Evolutionary conservation across 2,113 vertebrate genomes (phyloP), one percentile per base, ranked within the genome.

Genomic region (Cyanistes caeruleus): DNA sequence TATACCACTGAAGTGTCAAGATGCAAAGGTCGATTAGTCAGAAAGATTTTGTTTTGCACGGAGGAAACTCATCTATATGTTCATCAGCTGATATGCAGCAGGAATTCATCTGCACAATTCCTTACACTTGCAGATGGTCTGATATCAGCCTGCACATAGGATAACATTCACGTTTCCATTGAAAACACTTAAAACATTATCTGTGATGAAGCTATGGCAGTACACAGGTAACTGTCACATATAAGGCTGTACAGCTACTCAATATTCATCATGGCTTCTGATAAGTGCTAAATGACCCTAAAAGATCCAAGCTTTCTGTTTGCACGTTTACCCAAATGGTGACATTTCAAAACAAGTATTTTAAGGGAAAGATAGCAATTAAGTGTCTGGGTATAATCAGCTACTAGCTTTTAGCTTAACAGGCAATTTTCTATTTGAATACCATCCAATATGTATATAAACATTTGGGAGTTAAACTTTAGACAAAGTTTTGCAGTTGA

Each of bases 1-100:
- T 94, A n/a, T 97, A 97, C n/a, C 51, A 76, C 81, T 65, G 70
- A 95, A 97, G 60, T 94, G 97, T 94, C 96, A 96, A 97, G 97
- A 98, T 98, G 86, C 31, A 87, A 92, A 79, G 67, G 87, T 70
- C 97, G 98, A 97, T 97, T 98, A 97, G 84, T 91, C 75, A 93
- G 92, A 95, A 95, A 93, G 82, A 92, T 95, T 97, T 97, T 97
- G 87, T 97, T 97, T 94, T 95, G 93, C 92, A 86, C 63, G 86
- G 80, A 94, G 88, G 85, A 93, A 96, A 95, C 76, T 97, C 83
- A 96, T 97, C 96, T 97, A 48, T 94, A 76, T 77, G 95, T 97
- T 97, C 94, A 95, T 96, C 93, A 95, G 72, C 70, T 83, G 87
- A 97, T 93, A 69, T 35, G 28, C 63, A 75, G 75, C 63, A 95